A percentile compares a stretch with the other conserved stretches of the same genome.
These are phyloP conservation scores for Clusia tigrina DNA, from an alignment of 2,888 invertebrate species.

Conservation along the genomic window DNA sequence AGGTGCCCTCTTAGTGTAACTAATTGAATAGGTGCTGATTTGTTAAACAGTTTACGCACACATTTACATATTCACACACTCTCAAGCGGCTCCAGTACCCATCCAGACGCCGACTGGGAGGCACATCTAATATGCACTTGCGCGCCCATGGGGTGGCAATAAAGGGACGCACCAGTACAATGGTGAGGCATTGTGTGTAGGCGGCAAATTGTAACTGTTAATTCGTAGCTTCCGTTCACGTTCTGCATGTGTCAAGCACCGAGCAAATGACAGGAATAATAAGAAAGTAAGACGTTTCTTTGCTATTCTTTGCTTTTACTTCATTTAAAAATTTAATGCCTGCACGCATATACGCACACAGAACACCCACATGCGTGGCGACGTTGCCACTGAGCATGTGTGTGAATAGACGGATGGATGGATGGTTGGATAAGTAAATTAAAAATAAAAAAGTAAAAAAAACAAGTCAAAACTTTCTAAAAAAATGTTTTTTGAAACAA, in stretches of 20 bases:
- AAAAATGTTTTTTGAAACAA: background rate
- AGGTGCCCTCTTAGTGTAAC: too few relatives aligned
- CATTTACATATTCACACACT: too few relatives aligned
- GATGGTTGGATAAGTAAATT: background rate
- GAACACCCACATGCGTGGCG: too few relatives aligned
- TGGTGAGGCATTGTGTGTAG: too few relatives aligned
- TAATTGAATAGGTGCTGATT: too few relatives aligned
- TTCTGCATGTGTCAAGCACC: background rate
- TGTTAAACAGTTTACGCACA: too few relatives aligned
- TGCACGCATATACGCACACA: background rate
- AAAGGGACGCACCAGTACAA: too few relatives aligned
- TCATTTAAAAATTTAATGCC: background rate
- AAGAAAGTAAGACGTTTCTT: background rate
- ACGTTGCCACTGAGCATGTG: background rate
- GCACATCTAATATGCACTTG: too few relatives aligned
- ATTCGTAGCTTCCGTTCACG: constrained; percentile 4
- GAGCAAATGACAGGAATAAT: background rate
- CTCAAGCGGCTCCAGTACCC: too few relatives aligned
- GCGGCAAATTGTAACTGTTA: constrained; percentile 1
- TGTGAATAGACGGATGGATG: too few relatives aligned
- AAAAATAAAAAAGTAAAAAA: background rate
- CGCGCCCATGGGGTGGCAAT: too few relatives aligned
- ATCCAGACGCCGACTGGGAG: too few relatives aligned
- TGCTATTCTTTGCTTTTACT: background rate
- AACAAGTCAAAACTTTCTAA: background rate